Evolutionary conservation across 2,797 vertebrate species (phyloP), one percentile per base, ranked within the genome.

Genomic region (Gymnocypris eckloni): DNA sequence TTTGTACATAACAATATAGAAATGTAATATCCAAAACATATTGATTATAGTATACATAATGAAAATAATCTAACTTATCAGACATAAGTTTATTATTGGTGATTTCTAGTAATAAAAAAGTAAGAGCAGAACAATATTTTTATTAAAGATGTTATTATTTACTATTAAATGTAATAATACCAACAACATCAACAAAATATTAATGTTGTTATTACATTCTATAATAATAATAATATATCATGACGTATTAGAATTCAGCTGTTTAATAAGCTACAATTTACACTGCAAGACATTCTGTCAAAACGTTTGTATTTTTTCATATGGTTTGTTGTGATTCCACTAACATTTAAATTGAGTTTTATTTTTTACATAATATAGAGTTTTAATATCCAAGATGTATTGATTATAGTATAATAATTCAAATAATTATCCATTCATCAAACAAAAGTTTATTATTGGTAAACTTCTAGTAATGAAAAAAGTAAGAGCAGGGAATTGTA

Each of bases 261-360:
- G 6, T 72, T 48, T 72, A 25, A 25, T 72, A 48, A 72, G 43
- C 12, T 72, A 48, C 70, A 72, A 10, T 75, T 75, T 73, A 20
- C 72, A n/a, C 56, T n/a, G 56, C 22, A 22, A 56, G 8, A 56
- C 8, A 59, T 20, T 56, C 7, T 41, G 8, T 12, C 9, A 52
- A 33, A 33, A 37, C 12, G 18, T 8, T 16, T 28, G 9, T 7
- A 0, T 11, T n/a, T n/a, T 39, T 39, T 77, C 5, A 7, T 37
- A 54, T 4, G 20, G 16, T 11, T 3, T 76, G 6, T 77, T n/a
- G 33, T 15, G 18, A 56, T 56, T n/a, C 0, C 7, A 1, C 54
- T 77, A n/a, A 11, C 1, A 56, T 56, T 39, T 41, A 78, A 41
- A 37, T 77, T 4, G 28, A 7, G 18, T 20, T 54, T 39, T 12